Conservation (phyloP, 2,888 invertebrate genomes). For the Alcis repandata region DNA sequence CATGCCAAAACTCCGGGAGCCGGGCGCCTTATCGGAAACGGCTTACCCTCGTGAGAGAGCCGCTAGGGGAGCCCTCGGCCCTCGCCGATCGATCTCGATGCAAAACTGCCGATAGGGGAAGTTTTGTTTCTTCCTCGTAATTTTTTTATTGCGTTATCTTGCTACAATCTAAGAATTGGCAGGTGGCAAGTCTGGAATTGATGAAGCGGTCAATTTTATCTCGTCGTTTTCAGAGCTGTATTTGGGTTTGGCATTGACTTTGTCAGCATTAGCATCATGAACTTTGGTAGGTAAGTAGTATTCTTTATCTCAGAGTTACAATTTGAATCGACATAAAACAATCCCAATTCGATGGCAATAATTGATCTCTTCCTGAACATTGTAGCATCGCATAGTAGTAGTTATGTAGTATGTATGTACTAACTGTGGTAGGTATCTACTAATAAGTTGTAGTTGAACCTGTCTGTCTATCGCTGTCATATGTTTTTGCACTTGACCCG, state of each 20-base stretch:
- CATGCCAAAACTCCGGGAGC: conserved; percentile 68
- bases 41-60: conserved; percentile 84
- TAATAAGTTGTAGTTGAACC: background rate
- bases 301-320: background rate
- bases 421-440: background rate
- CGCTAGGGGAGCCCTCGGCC: conserved; percentile 56
- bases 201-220: conserved; percentile 33
- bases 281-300: no score
- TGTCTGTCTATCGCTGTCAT: background rate
- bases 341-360: no score
- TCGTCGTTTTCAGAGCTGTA: conserved; percentile 19
- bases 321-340: no score
- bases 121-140: conserved; percentile 73
- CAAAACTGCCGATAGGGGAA: conserved; percentile 79
- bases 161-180: conserved; percentile 51
- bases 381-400: no score
- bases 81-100: conserved; percentile 83
- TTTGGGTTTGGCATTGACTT: background rate
- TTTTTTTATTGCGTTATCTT: conserved; percentile 73
- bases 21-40: conserved; percentile 86
- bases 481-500: background rate
- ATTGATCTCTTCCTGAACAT: no score
- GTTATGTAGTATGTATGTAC: no score
- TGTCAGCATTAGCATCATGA: background rate
- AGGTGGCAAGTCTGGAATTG: conserved; percentile 50